Percentiles rank a stretch among this genome's conserved stretches.
phyloP scores from a whole-genome alignment of 2,113 vertebrate genomes.

The Rhabdomys dilectus region DNA sequence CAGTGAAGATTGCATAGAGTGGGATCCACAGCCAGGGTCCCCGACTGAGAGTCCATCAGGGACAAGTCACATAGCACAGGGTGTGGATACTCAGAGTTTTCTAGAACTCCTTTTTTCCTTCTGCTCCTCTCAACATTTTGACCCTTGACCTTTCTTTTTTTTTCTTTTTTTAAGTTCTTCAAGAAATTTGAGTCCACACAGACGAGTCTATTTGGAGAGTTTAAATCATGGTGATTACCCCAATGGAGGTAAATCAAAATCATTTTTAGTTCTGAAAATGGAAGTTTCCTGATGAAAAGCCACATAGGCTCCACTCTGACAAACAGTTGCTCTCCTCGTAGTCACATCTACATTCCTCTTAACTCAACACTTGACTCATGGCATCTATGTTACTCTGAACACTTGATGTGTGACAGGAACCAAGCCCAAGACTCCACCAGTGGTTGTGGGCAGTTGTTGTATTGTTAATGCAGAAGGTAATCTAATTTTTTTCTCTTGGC shows the following conservation, averaged over 20 bases:
- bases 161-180: neutral
- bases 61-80: neutral
- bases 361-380: neutral
- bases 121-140: neutral
- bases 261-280: neutral
- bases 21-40: neutral
- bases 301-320: neutral
- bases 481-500: neutral
- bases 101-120: neutral
- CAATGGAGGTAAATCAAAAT: neutral
- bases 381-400: neutral
- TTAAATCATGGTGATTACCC: neutral
- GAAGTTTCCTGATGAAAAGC: neutral
- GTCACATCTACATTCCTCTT: neutral
- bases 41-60: neutral
- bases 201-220: neutral
- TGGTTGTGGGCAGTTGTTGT: neutral
- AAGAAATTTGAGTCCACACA: neutral
- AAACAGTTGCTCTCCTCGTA: neutral
- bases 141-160: accelerated
- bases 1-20: neutral
- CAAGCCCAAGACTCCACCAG: neutral
- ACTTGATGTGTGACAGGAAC: neutral
- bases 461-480: neutral
- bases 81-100: neutral